A percentile compares a stretch with the other conserved stretches of the same genome.
Conservation (phyloP, 2,888 invertebrate species). For the Drosophila demipolita region DNA sequence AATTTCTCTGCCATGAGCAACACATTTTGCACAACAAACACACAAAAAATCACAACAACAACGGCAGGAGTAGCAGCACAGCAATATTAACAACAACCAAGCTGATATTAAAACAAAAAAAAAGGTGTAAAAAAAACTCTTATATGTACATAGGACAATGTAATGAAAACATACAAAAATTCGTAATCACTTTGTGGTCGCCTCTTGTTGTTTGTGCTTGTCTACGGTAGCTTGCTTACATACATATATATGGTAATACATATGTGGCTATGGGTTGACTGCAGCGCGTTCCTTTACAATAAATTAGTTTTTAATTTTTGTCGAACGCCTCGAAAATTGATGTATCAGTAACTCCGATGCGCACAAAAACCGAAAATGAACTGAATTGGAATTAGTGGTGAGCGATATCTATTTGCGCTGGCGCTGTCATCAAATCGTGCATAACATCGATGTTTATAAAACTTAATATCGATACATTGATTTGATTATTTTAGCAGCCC, state of each 20-base stretch:
- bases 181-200: conserved; percentile 65
- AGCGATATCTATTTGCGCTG: conserved; percentile 22
- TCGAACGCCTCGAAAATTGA: conserved; percentile 39
- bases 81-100: conserved; percentile 24
- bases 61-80: conserved; percentile 18
- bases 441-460: conserved; percentile 1
- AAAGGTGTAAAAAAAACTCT: conserved; percentile 22
- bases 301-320: conserved; percentile 41
- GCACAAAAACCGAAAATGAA: conserved; percentile 60
- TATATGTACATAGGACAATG: conserved; percentile 30
- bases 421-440: not conserved
- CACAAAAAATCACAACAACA: conserved; percentile 21
- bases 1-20: conserved; percentile 21
- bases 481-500: not conserved
- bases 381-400: conserved; percentile 44
- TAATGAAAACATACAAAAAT: conserved; percentile 52
- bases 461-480: conserved; percentile 5
- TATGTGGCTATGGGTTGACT: conserved; percentile 30
- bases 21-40: conserved; percentile 36
- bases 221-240: conserved; percentile 31
- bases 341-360: conserved; percentile 41
- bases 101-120: conserved; percentile 21
- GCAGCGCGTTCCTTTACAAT: conserved; percentile 45
- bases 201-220: conserved; percentile 24
- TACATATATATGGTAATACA: conserved; percentile 16